Conservation (phyloP, 2,888 invertebrate species). For the Leptinotarsa juncta region DNA sequence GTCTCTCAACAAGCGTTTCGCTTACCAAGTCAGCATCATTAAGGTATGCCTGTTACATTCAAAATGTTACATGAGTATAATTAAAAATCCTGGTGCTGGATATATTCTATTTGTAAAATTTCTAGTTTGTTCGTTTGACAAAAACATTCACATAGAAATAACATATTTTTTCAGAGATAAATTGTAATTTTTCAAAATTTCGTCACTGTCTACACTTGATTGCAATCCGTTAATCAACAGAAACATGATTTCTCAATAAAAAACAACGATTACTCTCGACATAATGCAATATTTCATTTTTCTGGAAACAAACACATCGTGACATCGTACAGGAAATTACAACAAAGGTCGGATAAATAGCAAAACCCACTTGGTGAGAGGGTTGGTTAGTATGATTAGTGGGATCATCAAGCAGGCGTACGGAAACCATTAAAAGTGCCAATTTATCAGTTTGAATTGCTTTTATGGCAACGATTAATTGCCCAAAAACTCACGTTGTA, state of each 20-base stretch:
- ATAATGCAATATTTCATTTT: slow-evolving; percentile 26
- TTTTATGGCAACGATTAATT: slow-evolving; percentile 56
- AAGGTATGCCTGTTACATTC: too few relatives aligned
- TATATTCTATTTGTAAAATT: too few relatives aligned
- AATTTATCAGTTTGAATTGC: slow-evolving; percentile 55
- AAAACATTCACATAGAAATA: too few relatives aligned
- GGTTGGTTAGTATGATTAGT: slow-evolving; percentile 50
- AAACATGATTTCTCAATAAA: not conserved
- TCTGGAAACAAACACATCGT: slow-evolving; percentile 25
- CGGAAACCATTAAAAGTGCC: slow-evolving; percentile 55
- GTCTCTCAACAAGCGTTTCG: too few relatives aligned
- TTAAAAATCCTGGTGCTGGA: too few relatives aligned
- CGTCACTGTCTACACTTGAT: not conserved
- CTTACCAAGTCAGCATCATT: too few relatives aligned
- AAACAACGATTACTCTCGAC: slow-evolving; percentile 1
- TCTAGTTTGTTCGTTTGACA: too few relatives aligned
- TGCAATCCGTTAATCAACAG: not conserved
- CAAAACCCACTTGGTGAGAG: slow-evolving; percentile 25
- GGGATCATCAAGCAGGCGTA: slow-evolving; percentile 52
- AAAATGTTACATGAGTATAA: too few relatives aligned
- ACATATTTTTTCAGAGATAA: too few relatives aligned
- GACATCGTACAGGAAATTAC: slow-evolving; percentile 34
- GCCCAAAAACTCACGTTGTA: slow-evolving; percentile 39
- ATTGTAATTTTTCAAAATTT: too few relatives aligned
- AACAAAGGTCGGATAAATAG: slow-evolving; percentile 29